A percentile compares a stretch with the other conserved stretches of the same genome.
These are phyloP conservation scores for Diarsia rubi DNA, from an alignment of 2,888 invertebrate species.

Conservation along the genomic window DNA sequence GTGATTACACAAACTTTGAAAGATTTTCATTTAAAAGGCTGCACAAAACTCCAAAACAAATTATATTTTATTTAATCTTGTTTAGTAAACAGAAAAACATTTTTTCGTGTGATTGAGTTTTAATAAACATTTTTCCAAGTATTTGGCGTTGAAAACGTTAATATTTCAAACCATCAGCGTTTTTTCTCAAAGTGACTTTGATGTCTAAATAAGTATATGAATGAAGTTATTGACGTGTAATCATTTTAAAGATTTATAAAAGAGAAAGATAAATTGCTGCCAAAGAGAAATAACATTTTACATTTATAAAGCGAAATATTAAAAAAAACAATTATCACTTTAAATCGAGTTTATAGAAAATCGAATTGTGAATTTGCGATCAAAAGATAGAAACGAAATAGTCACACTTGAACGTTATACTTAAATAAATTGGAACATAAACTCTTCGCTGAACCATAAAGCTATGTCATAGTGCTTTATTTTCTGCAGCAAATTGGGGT, in stretches of 20 bases:
- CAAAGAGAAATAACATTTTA: constrained; percentile 10
- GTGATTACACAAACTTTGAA: constrained; percentile 24
- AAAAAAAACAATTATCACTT: constrained; percentile 9
- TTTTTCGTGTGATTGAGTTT: constrained; percentile 20
- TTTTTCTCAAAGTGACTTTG: constrained; percentile 33
- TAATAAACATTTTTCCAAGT: constrained; percentile 40
- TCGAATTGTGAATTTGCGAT: not conserved
- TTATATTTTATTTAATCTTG: constrained; percentile 21
- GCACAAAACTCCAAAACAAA: constrained; percentile 31
- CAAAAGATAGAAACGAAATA: not conserved
- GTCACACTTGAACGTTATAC: not conserved
- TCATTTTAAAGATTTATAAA: constrained; percentile 21
- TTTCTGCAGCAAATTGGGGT: constrained; percentile 31
- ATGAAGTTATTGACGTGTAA: constrained; percentile 30
- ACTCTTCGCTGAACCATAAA: not conserved
- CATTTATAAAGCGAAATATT: constrained; percentile 1
- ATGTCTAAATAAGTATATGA: constrained; percentile 35
- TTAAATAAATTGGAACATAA: constrained; percentile 11
- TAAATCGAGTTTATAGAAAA: not conserved
- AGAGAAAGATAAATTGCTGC: constrained; percentile 3
- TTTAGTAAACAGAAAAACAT: not conserved
- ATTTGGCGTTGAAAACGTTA: constrained; percentile 25
- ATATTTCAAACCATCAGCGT: constrained; percentile 16
- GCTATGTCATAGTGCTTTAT: constrained; percentile 2
- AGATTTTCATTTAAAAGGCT: constrained; percentile 29